These are phyloP conservation scores for Rapana venosa DNA, from an alignment of 2,888 invertebrate species.

Conservation along the genomic window DNA sequence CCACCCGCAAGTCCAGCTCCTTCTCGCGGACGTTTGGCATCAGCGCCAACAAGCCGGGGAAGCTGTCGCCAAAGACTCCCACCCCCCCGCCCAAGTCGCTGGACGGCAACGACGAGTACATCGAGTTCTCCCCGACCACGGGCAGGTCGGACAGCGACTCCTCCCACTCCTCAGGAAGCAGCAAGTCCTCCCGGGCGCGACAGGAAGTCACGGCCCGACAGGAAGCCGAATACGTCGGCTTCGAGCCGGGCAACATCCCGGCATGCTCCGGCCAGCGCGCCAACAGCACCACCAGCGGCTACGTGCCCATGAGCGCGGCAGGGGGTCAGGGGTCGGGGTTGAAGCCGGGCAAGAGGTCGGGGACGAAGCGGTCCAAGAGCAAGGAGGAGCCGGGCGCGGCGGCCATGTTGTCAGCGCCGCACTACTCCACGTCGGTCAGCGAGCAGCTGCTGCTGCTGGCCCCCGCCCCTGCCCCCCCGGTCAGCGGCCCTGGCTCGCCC, in stretches of 20 bases:
- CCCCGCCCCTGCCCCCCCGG: not conserved
- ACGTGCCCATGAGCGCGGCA: not conserved
- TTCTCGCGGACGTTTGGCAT: constrained; percentile 31
- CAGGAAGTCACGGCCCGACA: constrained; percentile 18
- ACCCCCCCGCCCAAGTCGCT: constrained; percentile 25
- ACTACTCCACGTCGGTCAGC: no score
- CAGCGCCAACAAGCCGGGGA: constrained; percentile 14
- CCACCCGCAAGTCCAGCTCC: constrained; percentile 7
- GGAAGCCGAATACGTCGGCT: constrained; percentile 57
- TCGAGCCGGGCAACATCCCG: constrained; percentile 52
- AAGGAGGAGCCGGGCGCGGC: constrained; percentile 20
- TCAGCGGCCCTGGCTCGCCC: no score
- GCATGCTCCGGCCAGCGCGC: not conserved
- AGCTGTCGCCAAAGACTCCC: constrained; percentile 23
- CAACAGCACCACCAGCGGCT: not conserved
- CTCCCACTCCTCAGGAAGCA: constrained; percentile 31
- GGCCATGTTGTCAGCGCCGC: not conserved
- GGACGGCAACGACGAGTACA: constrained; percentile 52
- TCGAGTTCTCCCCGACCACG: constrained; percentile 51
- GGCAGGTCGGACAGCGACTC: constrained; percentile 33
- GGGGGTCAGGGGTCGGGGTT: not conserved
- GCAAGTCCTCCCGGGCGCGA: not conserved
- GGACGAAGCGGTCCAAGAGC: constrained; percentile 24
- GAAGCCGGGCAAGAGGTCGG: constrained; percentile 22
- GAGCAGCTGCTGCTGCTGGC: not conserved